A percentile compares a stretch with the other conserved stretches of the same genome.
phyloP scores from a whole-genome alignment of 2,113 vertebrate species.

The Epinephelus moara region DNA sequence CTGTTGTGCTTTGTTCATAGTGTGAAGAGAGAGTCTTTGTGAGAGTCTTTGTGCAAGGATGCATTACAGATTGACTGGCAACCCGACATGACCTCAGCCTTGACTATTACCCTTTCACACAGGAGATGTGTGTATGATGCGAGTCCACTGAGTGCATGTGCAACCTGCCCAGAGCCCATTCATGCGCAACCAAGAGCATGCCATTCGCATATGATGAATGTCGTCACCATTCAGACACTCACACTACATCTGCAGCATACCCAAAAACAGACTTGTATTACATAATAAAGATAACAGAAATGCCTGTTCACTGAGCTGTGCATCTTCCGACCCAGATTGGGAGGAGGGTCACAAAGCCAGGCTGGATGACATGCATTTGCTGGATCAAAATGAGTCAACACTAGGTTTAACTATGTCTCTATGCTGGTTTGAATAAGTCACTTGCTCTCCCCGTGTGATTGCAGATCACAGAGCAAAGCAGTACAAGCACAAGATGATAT shows the following conservation, averaged over 20 bases:
- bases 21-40: conserved; percentile 68
- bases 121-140: conserved; percentile 27
- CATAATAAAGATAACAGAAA: conserved; percentile 15
- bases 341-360: not conserved
- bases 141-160: not conserved
- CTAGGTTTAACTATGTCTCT: conserved; percentile 11
- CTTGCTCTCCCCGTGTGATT: not conserved
- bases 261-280: not conserved
- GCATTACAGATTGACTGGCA: conserved; percentile 42
- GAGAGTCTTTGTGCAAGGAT: conserved; percentile 56
- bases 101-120: conserved; percentile 43
- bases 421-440: conserved; percentile 2
- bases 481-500: not conserved
- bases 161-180: conserved; percentile 19
- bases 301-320: conserved; percentile 3
- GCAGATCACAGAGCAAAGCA: not conserved
- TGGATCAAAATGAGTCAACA: conserved; percentile 24
- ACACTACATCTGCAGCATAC: not conserved
- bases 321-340: conserved; percentile 7
- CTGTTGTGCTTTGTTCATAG: conserved; percentile 52
- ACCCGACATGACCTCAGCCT: conserved; percentile 67
- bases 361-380: not conserved
- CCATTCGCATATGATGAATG: conserved; percentile 8
- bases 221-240: not conserved
- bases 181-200: not conserved